Conservation (phyloP, 1,140 invertebrate genomes). For the Ceratina calcarata region DNA sequence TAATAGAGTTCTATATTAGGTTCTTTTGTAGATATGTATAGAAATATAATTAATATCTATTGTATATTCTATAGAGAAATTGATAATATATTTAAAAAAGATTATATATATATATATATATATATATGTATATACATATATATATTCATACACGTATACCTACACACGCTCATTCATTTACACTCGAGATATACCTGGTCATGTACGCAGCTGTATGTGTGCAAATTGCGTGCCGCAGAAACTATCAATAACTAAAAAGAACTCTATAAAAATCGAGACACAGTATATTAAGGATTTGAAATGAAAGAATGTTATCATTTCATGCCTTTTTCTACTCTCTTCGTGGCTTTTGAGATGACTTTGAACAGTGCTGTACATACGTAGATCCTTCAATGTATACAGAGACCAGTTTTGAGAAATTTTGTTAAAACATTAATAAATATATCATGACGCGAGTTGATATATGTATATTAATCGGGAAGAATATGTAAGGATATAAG, state of each 20-base stretch:
- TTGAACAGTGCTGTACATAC: conserved; percentile 65
- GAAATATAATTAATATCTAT: conserved; percentile 73
- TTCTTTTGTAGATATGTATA: conserved; percentile 80
- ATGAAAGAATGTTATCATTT: conserved; percentile 65
- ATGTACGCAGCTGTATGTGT: conserved; percentile 49
- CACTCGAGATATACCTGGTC: conserved; percentile 40
- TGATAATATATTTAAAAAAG: conserved; percentile 77
- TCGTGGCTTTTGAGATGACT: conserved; percentile 69
- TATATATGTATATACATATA: background rate
- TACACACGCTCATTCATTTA: conserved; percentile 48
- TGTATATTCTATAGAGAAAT: conserved; percentile 74
- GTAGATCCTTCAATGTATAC: conserved; percentile 62
- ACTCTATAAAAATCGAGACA: conserved; percentile 33
- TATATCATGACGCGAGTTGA: conserved; percentile 23
- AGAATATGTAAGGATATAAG: conserved; percentile 25
- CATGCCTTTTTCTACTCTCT: conserved; percentile 72
- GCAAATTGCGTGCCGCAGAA: conserved; percentile 37
- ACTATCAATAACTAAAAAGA: conserved; percentile 44
- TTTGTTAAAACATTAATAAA: conserved; percentile 46
- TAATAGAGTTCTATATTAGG: conserved; percentile 78
- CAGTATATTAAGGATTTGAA: conserved; percentile 54
- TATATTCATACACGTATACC: conserved; percentile 30
- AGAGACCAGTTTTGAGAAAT: conserved; percentile 58
- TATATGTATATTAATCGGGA: conserved; percentile 37
- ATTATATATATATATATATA: conserved; percentile 51